These are phyloP conservation scores for Lasioglossum baleicum DNA, from an alignment of 1,140 invertebrate species.

Conservation along the genomic window DNA sequence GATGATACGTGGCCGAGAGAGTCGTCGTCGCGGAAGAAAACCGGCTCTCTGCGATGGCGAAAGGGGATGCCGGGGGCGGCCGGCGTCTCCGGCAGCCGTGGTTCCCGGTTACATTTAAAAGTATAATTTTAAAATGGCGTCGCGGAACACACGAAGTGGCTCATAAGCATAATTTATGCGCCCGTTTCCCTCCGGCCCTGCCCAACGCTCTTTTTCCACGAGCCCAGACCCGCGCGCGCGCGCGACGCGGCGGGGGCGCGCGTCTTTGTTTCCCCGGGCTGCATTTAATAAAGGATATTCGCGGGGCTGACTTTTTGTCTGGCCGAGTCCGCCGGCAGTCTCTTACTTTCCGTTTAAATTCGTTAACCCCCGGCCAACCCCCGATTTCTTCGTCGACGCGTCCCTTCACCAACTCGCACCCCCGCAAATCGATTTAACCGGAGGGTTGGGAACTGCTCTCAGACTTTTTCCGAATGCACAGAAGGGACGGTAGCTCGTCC, in stretches of 20 bases:
- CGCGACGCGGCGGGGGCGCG: no score
- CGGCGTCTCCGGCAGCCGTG: constrained; percentile 18
- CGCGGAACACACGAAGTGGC: constrained; percentile 64
- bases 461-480: constrained; percentile 19
- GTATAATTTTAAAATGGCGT: constrained; percentile 71
- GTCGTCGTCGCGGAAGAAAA: constrained; percentile 16
- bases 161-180: constrained; percentile 72
- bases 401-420: constrained; percentile 25
- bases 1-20: constrained; percentile 50
- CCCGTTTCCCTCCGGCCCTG: constrained; percentile 45
- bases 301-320: constrained; percentile 38
- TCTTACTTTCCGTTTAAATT: constrained; percentile 49
- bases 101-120: constrained; percentile 66
- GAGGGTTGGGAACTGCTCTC: constrained; percentile 19
- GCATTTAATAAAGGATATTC: constrained; percentile 71
- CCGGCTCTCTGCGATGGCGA: background rate
- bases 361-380: constrained; percentile 41
- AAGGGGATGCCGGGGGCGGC: background rate
- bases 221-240: no score
- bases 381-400: no score
- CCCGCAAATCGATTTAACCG: background rate
- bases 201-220: background rate
- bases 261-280: constrained; percentile 49
- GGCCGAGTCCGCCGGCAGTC: constrained; percentile 12
- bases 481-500: no score